Base-by-base conservation (phyloP, 2,113 vertebrate species). In the Gobius niger region DNA sequence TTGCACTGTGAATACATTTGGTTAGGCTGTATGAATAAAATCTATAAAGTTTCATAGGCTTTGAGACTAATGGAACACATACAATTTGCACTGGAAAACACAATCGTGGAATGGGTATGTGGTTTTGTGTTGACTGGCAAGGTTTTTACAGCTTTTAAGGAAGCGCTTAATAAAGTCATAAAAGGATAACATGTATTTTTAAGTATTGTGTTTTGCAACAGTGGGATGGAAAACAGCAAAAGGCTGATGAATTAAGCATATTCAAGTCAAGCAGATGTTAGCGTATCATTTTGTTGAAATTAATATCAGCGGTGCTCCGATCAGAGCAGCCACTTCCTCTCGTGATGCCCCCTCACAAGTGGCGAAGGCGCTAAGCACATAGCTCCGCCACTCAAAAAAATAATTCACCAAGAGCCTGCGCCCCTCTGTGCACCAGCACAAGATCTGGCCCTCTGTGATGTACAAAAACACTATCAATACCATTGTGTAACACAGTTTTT, bases 11-110 rank as follows among this genome's bases (percentile, higher is more conserved):
- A 13, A 63, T 18, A 50, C 15, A 66, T 40, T 40, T 41, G 18
- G 14, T 46, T 3, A 7, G 16, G 44, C 42, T 59, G 54, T 15
- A 44, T 67, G 40, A 69, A 72, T 69, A 5, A 46, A 72, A 72
- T 63, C n/a, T 4, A 40, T 24, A 44, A 19, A 61, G 44, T 54
- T 54, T 44, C 52, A 53, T 67, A 34, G 47, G 47, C 7, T 56
- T n/a, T 46, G 47, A 66, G 49, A 8, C 18, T 18, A 12, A 59
- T 60, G 40, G 34, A 60, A 60, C 57, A 60, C 57, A 60, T 14
- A n/a, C 34, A 60, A 16, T 13, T 16, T 15, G 14, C 8, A 15
- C 5, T 42, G 13, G 42, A 14, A 34, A 42, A 34, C 11, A 54
- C 4, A 34, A 3, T 4, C 3, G 24, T 4, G 24, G 24, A 34